A percentile compares a stretch with the other conserved stretches of the same genome.
Evolutionary conservation across 2,888 invertebrate species (phyloP).

Genomic region (Amiota communis): DNA sequence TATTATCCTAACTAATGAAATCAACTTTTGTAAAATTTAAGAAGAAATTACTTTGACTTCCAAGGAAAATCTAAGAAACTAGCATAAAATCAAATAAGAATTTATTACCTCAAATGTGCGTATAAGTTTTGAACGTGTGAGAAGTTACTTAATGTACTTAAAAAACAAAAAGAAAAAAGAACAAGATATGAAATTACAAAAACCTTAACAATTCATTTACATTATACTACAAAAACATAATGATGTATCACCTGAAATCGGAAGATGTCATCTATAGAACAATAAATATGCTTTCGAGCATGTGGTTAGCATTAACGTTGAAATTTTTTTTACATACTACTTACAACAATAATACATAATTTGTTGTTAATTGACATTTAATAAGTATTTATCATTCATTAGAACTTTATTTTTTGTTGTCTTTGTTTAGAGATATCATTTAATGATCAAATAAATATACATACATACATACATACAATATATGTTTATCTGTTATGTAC

Average conservation of each 20-base stretch:
- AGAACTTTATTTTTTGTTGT: constrained; percentile 4
- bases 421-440: background rate
- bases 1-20: background rate
- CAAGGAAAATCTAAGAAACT: background rate
- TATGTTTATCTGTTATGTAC: constrained; percentile 16
- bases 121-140: background rate
- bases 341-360: too few species aligned
- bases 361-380: background rate
- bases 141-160: constrained; percentile 23
- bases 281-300: too few species aligned
- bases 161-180: constrained; percentile 13
- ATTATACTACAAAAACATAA: background rate
- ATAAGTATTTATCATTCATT: background rate
- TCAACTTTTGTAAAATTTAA: background rate
- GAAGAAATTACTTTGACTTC: constrained; percentile 8
- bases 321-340: too few species aligned
- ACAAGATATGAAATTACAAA: background rate
- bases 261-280: background rate
- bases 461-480: too few species aligned
- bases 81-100: constrained; percentile 15
- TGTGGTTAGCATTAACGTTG: too few species aligned
- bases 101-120: constrained; percentile 19
- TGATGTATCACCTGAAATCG: background rate
- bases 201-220: background rate
- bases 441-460: constrained; percentile 7